These are phyloP conservation scores for Napeogenes inachia DNA, from an alignment of 2,888 invertebrate species.

Conservation along the genomic window DNA sequence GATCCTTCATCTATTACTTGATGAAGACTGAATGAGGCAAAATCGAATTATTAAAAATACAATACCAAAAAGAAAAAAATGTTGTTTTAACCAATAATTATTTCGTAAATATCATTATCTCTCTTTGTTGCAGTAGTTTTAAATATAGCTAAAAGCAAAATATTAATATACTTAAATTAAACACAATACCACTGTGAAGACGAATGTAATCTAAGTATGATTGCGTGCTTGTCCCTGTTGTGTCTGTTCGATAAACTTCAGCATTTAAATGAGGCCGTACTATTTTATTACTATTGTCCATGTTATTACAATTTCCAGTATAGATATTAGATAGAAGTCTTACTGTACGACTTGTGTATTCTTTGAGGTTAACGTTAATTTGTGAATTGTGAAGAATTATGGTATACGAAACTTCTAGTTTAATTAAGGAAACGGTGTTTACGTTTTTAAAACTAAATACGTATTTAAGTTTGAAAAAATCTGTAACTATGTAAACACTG, in stretches of 20 bases:
- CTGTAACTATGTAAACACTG: no score
- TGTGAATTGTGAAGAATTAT: no score
- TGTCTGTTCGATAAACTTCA: slow-evolving; percentile 66
- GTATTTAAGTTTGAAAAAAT: no score
- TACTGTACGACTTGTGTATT: not conserved
- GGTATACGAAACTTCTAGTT: no score
- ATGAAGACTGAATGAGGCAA: slow-evolving; percentile 3
- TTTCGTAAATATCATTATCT: no score
- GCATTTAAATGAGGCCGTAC: slow-evolving; percentile 69
- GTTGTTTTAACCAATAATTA: no score
- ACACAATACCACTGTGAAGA: slow-evolving; percentile 51
- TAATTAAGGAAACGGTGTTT: no score
- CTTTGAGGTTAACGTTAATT: not conserved
- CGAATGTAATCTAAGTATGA: slow-evolving; percentile 61
- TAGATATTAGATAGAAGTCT: not conserved
- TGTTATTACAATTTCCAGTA: slow-evolving; percentile 27
- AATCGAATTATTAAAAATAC: no score
- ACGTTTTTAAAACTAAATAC: no score
- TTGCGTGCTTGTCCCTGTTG: slow-evolving; percentile 52
- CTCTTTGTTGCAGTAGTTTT: no score
- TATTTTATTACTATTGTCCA: slow-evolving; percentile 59
- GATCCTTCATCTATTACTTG: no score
- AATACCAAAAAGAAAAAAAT: no score
- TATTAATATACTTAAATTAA: not conserved
- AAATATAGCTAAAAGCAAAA: not conserved